These are phyloP conservation scores for Eupithecia pulchellata DNA, from an alignment of 2,888 invertebrate species.

Conservation along the genomic window DNA sequence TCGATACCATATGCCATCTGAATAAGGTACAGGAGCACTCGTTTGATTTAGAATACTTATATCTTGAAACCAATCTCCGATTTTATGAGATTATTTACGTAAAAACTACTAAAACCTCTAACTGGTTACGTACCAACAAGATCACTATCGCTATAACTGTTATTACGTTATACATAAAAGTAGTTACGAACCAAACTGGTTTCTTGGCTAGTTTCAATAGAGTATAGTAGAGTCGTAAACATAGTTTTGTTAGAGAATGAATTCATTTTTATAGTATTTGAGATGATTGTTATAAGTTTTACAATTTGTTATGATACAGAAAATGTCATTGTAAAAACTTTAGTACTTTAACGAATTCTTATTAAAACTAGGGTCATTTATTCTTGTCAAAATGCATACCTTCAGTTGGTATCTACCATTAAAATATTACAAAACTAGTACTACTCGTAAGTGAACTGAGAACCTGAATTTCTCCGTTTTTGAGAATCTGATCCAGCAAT, in stretches of 20 bases:
- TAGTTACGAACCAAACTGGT: constrained; percentile 16
- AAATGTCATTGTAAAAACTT: too few species aligned
- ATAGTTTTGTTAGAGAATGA: not conserved
- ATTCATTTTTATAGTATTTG: not conserved
- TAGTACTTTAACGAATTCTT: too few species aligned
- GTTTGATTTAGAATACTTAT: not conserved
- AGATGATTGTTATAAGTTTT: not conserved
- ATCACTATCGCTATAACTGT: constrained; percentile 10
- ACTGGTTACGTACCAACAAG: constrained; percentile 4
- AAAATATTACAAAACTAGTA: not conserved
- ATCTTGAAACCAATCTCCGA: not conserved
- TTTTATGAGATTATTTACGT: constrained; percentile 2
- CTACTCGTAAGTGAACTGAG: not conserved
- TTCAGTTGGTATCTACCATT: not conserved
- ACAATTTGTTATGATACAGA: too few species aligned
- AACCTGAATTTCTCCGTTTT: not conserved
- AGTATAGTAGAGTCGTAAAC: not conserved
- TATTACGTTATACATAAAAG: constrained; percentile 18
- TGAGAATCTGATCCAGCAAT: not conserved
- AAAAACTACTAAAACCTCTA: constrained; percentile 10
- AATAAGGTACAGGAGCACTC: not conserved
- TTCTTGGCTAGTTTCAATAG: constrained; percentile 22
- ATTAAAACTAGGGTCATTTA: too few species aligned
- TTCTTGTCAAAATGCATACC: not conserved
- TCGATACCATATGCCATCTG: not conserved